Base-by-base conservation (phyloP, 2,113 vertebrate species). In the Forbesichthys papilliferus region DNA sequence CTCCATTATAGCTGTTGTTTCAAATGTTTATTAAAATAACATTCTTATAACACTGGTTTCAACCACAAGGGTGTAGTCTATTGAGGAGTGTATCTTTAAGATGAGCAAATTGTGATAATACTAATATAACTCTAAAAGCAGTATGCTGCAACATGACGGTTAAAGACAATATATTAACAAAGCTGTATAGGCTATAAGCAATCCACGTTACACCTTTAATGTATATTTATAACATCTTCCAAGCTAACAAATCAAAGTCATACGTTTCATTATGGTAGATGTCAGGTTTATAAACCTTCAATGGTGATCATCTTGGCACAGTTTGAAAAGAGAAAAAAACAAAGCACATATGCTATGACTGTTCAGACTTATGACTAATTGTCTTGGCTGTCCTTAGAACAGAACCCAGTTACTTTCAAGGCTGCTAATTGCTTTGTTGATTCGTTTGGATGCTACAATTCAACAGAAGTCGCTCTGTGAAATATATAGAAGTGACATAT, bases 281-380 rank as follows among this genome's bases (percentile, higher is more conserved):
- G 69, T 67, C 55, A 80, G 67, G 46, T 49, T 67, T 71, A 62
- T 59, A 47, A 72, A 65, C 20, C 68, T 79, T 77, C 7, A 62
- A 34, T 79, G 74, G 66, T 75, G 58, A 59, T 64, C 61, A 82
- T 74, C 68, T 76, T 86, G 84, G 83, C 84, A 80, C 68, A 53
- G 53, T 69, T 83, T 87, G 64, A 87, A 73, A 85, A 68, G 52
- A 80, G 42, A 57, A 58, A 86, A 58, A 86, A 81, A 75, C 66
- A 80, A 85, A 86, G 81, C 82, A 34, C 83, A 80, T 77, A 78
- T 76, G 81, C 75, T 74, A 48, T 52, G 59, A 74, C 64, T 42
- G 20, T 81, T 77, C 64, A 76, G 70, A 78, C 58, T 64, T 56
- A 70, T 58, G 64, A 48, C 74, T 27, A 27, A 82, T 34, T 33